Evolutionary conservation across 1,140 invertebrate species (phyloP).

Genomic region (Orius laevigatus): DNA sequence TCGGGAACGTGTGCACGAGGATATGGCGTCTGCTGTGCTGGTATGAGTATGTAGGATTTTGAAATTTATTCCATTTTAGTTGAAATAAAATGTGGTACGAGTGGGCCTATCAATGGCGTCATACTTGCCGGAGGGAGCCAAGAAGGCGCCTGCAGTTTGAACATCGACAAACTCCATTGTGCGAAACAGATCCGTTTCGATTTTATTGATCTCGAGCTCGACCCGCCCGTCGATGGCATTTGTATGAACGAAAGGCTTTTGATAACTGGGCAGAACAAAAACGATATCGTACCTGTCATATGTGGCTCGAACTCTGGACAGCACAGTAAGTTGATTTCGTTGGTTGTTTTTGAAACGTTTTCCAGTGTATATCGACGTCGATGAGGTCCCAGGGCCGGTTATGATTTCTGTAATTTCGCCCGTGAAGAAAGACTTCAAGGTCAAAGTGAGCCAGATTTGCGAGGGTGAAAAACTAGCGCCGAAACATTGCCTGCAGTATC

Average conservation of each 20-base stretch:
- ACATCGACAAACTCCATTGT: slow-evolving; percentile 37
- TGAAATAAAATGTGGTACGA: slow-evolving; percentile 36
- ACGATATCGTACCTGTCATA: slow-evolving; percentile 45
- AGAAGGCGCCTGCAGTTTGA: slow-evolving; percentile 36
- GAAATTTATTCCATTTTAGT: slow-evolving; percentile 28
- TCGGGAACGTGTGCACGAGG: slow-evolving; percentile 54
- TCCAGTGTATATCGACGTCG: slow-evolving; percentile 57
- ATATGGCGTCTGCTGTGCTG: slow-evolving; percentile 55
- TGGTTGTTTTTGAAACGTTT: too few species aligned
- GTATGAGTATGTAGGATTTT: slow-evolving; percentile 37
- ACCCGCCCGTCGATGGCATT: slow-evolving; percentile 43
- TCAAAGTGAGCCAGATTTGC: slow-evolving; percentile 41
- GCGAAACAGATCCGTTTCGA: slow-evolving; percentile 50
- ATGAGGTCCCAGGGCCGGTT: slow-evolving; percentile 38
- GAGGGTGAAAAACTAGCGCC: slow-evolving; percentile 33
- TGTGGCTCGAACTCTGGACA: slow-evolving; percentile 60
- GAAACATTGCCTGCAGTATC: slow-evolving; percentile 51
- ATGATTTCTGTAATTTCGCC: slow-evolving; percentile 43
- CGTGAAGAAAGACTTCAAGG: slow-evolving; percentile 37
- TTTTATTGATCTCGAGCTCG: slow-evolving; percentile 50
- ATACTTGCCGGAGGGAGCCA: slow-evolving; percentile 32
- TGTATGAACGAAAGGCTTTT: slow-evolving; percentile 51
- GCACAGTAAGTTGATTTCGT: slow-evolving; percentile 44
- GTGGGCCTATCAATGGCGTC: slow-evolving; percentile 32
- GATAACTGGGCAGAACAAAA: slow-evolving; percentile 48